Evolutionary conservation across 2,797 vertebrate species (phyloP).

Genomic region (Chelmon rostratus): DNA sequence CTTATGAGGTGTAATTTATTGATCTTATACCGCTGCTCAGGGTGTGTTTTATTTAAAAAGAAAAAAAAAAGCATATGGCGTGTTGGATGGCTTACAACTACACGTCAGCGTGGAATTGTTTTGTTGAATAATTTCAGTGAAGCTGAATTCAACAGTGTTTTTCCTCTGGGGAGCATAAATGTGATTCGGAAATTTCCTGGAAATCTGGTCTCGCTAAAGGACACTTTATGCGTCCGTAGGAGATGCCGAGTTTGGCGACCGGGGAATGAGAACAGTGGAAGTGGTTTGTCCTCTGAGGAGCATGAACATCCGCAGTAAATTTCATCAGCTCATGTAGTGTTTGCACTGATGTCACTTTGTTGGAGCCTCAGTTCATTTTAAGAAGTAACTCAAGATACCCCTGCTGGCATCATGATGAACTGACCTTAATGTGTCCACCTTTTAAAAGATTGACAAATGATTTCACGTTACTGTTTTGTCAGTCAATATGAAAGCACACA

Average conservation of each 20-base stretch:
- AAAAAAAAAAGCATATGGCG: slow-evolving; percentile 42
- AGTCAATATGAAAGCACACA: not conserved
- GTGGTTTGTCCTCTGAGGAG: not conserved
- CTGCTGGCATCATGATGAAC: not conserved
- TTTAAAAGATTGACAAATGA: not conserved
- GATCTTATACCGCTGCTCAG: slow-evolving; percentile 33
- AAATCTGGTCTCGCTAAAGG: too few species aligned
- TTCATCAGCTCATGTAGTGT: not conserved
- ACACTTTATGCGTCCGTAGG: too few species aligned
- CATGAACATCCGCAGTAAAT: not conserved
- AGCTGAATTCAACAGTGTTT: not conserved
- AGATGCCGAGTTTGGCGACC: too few species aligned
- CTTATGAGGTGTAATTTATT: slow-evolving; percentile 46
- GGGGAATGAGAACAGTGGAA: not conserved
- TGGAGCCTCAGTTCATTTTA: not conserved
- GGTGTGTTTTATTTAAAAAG: slow-evolving; percentile 22
- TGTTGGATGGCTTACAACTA: slow-evolving; percentile 9
- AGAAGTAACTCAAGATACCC: not conserved
- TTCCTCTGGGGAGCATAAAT: not conserved
- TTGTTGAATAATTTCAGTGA: slow-evolving; percentile 15
- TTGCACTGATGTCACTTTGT: not conserved
- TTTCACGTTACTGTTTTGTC: not conserved
- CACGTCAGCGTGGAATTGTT: slow-evolving; percentile 9
- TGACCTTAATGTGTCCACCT: not conserved
- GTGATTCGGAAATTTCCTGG: not conserved